Base-by-base conservation (phyloP, 2,113 vertebrate species). In the Tretioscincus oriximinensis region DNA sequence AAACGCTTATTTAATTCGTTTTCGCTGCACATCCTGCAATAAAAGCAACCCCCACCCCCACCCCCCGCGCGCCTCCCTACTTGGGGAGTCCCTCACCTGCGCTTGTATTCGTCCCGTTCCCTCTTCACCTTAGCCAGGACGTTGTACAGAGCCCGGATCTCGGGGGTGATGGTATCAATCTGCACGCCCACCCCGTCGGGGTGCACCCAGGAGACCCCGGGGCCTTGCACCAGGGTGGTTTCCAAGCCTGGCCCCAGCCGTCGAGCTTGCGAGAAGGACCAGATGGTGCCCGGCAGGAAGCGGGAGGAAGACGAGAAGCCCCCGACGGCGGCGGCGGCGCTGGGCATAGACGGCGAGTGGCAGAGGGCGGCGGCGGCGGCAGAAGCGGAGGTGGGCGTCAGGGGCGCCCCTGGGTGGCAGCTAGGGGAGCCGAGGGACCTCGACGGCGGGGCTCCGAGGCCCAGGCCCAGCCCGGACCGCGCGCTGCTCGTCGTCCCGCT, bases 91-190 rank as follows among this genome's bases (percentile, higher is more conserved):
- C 84, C 95, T 95, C 95, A 99, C 98, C 97, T 98, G 90, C 97
- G 95, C 90, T 98, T 99, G 92, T 98, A 99, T 89, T 99, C 98
- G 65, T 99, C 98, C 47, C 98, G 92, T 88, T 99, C 98, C 80
- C 98, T 88, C 94, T 98, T 99, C 88, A 99, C 98, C 92, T 99
- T 99, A 88, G 96, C 98, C 95, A 99, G 92, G 70, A 99, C 98
- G 79, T 99, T 99, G 91, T 99, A 99, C 58, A 99, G 96, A 2
- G 98, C 98, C n/a, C 98, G 95, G 88, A 99, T 98, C 94, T 99
- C 98, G 0, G 98, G 98, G 28, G 98, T 99, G 93, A 99, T 99
- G 93, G 98, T 99, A 92, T 99, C 98, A 61, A 98, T 99, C 95
- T 99, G 98, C 80, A 99, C 98, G 4, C 98, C 98, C 7, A 99